A percentile compares a stretch with the other conserved stretches of the same genome.
Conservation (phyloP, 2,888 invertebrate genomes). For the Achlya flavicornis region DNA sequence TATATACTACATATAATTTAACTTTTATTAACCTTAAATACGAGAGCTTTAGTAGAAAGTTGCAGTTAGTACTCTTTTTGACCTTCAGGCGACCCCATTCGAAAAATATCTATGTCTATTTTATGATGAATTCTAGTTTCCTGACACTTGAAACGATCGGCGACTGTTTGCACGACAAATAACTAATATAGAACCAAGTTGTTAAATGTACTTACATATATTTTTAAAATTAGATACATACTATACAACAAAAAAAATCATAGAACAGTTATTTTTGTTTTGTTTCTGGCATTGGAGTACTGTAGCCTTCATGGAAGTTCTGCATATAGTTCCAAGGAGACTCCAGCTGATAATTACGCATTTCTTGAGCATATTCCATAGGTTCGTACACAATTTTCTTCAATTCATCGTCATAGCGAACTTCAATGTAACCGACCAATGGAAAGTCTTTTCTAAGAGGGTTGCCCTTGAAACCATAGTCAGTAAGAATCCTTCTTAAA, state of each 20-base stretch:
- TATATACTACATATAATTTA: no score
- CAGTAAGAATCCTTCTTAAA: constrained; percentile 70
- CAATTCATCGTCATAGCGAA: constrained; percentile 73
- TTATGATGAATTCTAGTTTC: no score
- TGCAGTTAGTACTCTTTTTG: no score
- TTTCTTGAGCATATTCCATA: constrained; percentile 69
- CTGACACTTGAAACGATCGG: no score
- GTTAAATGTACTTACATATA: no score
- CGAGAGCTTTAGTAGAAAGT: no score
- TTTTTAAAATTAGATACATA: no score
- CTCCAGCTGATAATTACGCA: constrained; percentile 55
- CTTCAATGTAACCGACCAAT: constrained; percentile 68
- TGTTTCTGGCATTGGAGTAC: constrained; percentile 38
- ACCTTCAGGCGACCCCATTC: no score
- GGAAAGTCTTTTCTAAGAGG: constrained; percentile 77
- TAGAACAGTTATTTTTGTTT: constrained; percentile 22
- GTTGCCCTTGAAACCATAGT: constrained; percentile 75
- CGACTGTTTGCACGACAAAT: no score
- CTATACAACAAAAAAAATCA: neutral
- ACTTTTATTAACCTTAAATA: no score
- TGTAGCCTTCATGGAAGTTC: constrained; percentile 68
- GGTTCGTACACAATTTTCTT: constrained; percentile 77
- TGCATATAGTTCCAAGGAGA: constrained; percentile 71
- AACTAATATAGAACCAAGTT: no score
- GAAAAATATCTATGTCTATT: no score